These are phyloP conservation scores for Acleris sparsana DNA, from an alignment of 2,888 invertebrate genomes.

Conservation along the genomic window DNA sequence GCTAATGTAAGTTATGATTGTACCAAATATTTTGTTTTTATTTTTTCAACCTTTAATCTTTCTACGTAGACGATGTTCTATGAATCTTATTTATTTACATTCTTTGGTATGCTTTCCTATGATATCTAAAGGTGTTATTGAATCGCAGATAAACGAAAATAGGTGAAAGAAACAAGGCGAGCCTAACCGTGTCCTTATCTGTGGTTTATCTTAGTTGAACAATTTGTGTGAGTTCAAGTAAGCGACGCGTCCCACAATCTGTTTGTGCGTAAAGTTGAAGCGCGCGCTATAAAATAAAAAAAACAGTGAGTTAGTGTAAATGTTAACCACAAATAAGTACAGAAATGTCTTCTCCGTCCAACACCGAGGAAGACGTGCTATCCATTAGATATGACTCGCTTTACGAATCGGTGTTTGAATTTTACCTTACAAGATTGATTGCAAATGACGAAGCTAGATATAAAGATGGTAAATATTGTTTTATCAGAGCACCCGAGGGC, in stretches of 20 bases:
- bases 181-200: slow-evolving; percentile 32
- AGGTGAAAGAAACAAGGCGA: slow-evolving; percentile 15
- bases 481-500: not conserved
- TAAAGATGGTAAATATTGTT: slow-evolving; percentile 24
- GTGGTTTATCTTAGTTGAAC: slow-evolving; percentile 30
- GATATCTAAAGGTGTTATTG: not conserved
- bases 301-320: slow-evolving; percentile 9
- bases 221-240: slow-evolving; percentile 23
- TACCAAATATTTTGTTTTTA: not conserved
- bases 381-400: slow-evolving; percentile 10
- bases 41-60: not conserved
- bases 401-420: slow-evolving; percentile 28
- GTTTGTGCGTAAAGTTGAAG: too few relatives aligned
- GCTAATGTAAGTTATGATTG: too few relatives aligned
- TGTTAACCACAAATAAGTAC: not conserved
- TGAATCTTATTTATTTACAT: too few relatives aligned
- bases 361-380: not conserved
- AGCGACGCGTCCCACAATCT: slow-evolving; percentile 10
- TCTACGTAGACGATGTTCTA: too few relatives aligned
- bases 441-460: slow-evolving; percentile 25
- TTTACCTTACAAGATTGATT: slow-evolving; percentile 23
- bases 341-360: slow-evolving; percentile 2
- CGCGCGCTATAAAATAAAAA: slow-evolving; percentile 6
- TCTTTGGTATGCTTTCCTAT: too few relatives aligned
- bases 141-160: slow-evolving; percentile 19